phyloP scores from a whole-genome alignment of 2,888 invertebrate genomes.

The Scaptomyza flava region DNA sequence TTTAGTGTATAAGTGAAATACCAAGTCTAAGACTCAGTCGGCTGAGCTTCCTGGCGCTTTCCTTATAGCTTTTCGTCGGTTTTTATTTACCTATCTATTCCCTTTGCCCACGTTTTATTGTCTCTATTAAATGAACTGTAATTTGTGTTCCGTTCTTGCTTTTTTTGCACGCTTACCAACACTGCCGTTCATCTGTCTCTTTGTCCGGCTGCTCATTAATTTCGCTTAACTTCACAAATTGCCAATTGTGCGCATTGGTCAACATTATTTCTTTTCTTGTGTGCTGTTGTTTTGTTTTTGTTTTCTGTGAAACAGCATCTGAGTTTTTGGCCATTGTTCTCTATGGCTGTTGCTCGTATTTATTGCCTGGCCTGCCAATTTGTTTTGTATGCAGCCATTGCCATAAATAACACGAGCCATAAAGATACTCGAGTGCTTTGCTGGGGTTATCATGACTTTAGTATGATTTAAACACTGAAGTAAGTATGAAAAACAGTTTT shows the following conservation, averaged over 20 bases:
- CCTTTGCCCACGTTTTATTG: constrained; percentile 9
- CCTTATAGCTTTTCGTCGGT: constrained; percentile 8
- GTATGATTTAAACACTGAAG: background rate
- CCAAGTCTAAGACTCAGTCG: constrained; percentile 1
- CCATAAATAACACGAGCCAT: constrained; percentile 37
- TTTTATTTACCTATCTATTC: constrained; percentile 38
- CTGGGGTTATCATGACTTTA: background rate
- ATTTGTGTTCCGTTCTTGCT: constrained; percentile 3
- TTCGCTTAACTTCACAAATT: constrained; percentile 81
- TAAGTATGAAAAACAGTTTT: background rate
- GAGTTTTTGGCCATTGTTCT: constrained; percentile 51
- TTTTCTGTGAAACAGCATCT: constrained; percentile 9
- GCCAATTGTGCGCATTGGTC: constrained; percentile 80
- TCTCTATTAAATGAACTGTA: constrained; percentile 11
- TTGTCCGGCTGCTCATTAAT: constrained; percentile 67
- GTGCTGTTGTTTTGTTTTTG: constrained; percentile 19
- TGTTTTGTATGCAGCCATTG: constrained; percentile 66
- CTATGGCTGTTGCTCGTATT: constrained; percentile 68
- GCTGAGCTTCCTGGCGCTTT: constrained; percentile 13
- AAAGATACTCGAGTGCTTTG: background rate
- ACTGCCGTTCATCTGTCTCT: background rate
- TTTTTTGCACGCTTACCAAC: constrained; percentile 2
- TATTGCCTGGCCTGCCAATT: constrained; percentile 75
- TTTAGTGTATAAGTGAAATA: background rate
- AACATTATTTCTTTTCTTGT: constrained; percentile 59